phyloP scores from a whole-genome alignment of 2,888 invertebrate species.

The Pheosia gnoma region DNA sequence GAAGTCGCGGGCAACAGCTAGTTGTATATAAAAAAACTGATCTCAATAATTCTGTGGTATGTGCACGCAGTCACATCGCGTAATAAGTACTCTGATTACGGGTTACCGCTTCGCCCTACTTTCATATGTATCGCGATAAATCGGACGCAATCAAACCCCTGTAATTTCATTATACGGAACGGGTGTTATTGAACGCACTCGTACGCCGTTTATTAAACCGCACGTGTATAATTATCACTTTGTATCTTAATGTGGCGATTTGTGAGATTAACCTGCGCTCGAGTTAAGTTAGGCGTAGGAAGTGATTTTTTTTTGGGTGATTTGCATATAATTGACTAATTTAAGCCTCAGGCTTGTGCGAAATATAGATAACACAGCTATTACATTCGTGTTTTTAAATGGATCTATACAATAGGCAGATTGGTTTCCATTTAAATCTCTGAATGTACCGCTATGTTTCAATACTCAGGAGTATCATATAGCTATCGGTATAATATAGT shows the following conservation, averaged over 20 bases:
- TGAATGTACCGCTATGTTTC: too few relatives aligned
- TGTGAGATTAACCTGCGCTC: neutral
- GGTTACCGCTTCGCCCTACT: slow-evolving; percentile 16
- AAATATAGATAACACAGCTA: neutral
- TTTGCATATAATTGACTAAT: neutral
- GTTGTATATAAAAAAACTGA: too few relatives aligned
- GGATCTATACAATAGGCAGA: neutral
- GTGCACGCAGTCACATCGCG: neutral
- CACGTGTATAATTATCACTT: slow-evolving; percentile 6
- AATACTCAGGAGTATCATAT: too few relatives aligned
- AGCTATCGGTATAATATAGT: too few relatives aligned
- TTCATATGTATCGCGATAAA: slow-evolving; percentile 13
- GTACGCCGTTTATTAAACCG: neutral
- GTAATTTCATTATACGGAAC: slow-evolving; percentile 48
- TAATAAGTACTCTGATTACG: neutral
- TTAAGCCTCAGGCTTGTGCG: neutral
- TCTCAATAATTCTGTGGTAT: too few relatives aligned
- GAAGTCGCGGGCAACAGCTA: too few relatives aligned
- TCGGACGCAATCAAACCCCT: slow-evolving; percentile 40
- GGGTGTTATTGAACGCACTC: neutral
- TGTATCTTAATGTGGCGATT: slow-evolving; percentile 1
- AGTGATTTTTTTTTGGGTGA: neutral
- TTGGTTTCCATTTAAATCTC: neutral
- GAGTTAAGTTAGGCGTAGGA: slow-evolving; percentile 1
- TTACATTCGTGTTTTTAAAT: neutral